Conservation (phyloP, 2,113 vertebrate species). For the Psammodynastes pulverulentus region DNA sequence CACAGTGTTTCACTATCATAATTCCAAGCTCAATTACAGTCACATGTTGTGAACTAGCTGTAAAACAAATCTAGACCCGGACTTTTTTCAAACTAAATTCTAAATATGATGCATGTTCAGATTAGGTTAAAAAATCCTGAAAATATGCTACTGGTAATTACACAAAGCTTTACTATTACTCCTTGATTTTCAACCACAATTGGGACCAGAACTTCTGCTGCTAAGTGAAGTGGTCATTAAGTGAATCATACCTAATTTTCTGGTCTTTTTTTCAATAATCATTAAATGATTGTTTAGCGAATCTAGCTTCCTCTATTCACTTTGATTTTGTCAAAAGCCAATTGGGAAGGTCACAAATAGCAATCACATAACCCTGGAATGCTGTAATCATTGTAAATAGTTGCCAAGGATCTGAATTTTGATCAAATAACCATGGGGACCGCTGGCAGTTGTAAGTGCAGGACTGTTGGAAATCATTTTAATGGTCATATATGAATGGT, state of each 20-base stretch:
- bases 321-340: no score
- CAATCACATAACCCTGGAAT: no score
- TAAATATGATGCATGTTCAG: neutral
- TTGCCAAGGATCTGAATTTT: no score
- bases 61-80: neutral
- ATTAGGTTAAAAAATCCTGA: neutral
- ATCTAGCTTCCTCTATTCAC: no score
- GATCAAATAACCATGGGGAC: no score
- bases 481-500: no score
- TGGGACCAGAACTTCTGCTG: neutral
- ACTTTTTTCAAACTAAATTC: neutral
- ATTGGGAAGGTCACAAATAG: no score
- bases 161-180: neutral
- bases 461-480: no score
- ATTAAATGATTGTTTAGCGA: neutral
- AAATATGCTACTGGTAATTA: neutral
- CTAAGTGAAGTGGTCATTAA: neutral
- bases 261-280: neutral
- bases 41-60: neutral
- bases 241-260: neutral
- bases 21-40: neutral
- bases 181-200: neutral
- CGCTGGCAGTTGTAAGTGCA: no score
- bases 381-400: no score
- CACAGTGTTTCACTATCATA: neutral